Conservation (phyloP, 2,888 invertebrate species). For the Digitonthophagus gazella region DNA sequence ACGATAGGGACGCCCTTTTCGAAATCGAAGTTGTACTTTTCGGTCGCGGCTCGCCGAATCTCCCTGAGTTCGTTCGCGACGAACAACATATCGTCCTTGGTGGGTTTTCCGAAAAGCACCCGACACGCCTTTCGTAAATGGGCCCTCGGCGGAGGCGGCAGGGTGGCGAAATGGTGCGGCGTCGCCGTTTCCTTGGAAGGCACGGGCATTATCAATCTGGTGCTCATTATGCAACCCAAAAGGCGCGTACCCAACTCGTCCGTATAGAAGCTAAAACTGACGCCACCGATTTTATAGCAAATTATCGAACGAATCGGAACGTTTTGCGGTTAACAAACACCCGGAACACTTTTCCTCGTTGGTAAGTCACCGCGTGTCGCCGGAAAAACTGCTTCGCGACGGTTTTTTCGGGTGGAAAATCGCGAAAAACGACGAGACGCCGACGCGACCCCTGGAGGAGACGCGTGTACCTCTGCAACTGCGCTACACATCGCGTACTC, state of each 20-base stretch:
- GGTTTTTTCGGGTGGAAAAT: background rate
- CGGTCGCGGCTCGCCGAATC: background rate
- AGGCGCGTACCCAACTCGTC: slow-evolving; percentile 1
- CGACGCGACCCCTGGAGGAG: background rate
- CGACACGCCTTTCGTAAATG: background rate
- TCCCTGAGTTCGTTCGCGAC: background rate
- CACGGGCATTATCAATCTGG: slow-evolving; percentile 5
- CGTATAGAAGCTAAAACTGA: background rate
- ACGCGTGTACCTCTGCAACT: background rate
- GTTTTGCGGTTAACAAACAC: background rate
- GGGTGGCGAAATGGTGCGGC: background rate
- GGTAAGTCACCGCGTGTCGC: too few relatives aligned
- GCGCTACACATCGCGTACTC: background rate
- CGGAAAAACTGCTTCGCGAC: too few relatives aligned
- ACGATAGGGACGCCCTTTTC: background rate
- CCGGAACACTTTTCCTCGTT: too few relatives aligned
- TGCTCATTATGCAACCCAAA: slow-evolving; percentile 11
- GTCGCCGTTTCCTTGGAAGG: background rate
- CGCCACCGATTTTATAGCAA: background rate
- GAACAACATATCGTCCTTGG: background rate
- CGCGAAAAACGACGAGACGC: background rate
- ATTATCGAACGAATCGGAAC: background rate
- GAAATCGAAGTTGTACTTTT: slow-evolving; percentile 12
- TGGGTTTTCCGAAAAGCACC: slow-evolving; percentile 5
- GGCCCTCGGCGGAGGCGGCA: background rate